Conservation (phyloP, 35 echinoderm and acorn worm species). For the Ophioderma brevispina region DNA sequence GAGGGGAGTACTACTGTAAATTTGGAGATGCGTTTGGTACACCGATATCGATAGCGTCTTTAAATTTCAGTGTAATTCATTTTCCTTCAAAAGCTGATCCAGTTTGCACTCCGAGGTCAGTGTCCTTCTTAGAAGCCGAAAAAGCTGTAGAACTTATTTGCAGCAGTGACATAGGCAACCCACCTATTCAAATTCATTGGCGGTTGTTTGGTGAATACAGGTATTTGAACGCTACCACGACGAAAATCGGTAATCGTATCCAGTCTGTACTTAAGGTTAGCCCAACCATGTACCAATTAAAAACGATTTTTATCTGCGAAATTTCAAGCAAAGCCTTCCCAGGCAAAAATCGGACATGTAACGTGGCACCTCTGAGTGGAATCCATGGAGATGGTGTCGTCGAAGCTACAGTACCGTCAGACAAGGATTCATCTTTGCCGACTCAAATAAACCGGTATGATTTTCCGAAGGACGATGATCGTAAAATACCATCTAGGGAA, state of each 20-base stretch:
- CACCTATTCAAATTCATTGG: neutral
- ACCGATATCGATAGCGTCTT: neutral
- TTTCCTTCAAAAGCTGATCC: neutral
- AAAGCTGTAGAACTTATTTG: neutral
- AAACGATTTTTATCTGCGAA: neutral
- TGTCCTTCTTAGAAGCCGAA: neutral
- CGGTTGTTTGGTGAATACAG: neutral
- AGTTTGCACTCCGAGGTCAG: neutral
- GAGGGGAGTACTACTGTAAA: slow-evolving; percentile 3
- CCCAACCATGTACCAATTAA: neutral
- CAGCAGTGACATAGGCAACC: neutral
- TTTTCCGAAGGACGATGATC: too few species aligned
- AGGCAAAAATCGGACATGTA: neutral
- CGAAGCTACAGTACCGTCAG: too few species aligned
- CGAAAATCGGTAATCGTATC: neutral
- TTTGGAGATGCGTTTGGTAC: neutral
- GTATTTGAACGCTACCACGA: neutral
- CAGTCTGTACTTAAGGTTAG: neutral
- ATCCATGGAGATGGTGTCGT: too few species aligned
- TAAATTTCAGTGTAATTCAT: neutral
- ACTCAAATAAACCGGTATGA: too few species aligned
- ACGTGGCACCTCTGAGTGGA: neutral
- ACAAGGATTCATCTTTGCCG: too few species aligned
- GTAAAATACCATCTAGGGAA: neutral
- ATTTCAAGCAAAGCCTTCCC: neutral